Conservation (phyloP, 1,140 invertebrate genomes). For the Pogonomyrmex barbatus region DNA sequence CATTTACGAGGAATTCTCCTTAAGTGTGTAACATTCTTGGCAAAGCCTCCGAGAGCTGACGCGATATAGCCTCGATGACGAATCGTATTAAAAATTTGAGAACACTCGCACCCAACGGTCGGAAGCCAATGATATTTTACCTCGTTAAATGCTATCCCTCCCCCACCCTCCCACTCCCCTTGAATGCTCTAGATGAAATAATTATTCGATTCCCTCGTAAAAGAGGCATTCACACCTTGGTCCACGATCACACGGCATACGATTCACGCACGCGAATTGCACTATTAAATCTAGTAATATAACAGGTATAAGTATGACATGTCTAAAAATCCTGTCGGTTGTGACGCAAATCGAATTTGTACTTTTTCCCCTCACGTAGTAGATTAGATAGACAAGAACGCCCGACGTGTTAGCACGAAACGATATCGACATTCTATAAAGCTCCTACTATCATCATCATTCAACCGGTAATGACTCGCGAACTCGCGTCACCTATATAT, state of each 20-base stretch:
- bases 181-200: constrained; percentile 77
- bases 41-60: constrained; percentile 72
- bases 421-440: constrained; percentile 81
- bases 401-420: constrained; percentile 77
- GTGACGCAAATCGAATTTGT: constrained; percentile 85
- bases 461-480: constrained; percentile 62
- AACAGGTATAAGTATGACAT: constrained; percentile 83
- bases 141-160: constrained; percentile 67
- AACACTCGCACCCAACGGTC: constrained; percentile 69
- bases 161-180: neutral
- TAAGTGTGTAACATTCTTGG: constrained; percentile 70
- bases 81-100: constrained; percentile 74
- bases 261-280: constrained; percentile 83
- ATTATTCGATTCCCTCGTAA: constrained; percentile 68
- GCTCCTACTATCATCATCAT: constrained; percentile 73
- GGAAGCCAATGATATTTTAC: constrained; percentile 74
- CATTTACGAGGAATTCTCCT: constrained; percentile 42
- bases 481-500: constrained; percentile 65
- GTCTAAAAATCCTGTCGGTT: constrained; percentile 83
- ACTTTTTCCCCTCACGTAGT: constrained; percentile 80
- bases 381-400: constrained; percentile 78
- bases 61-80: constrained; percentile 66
- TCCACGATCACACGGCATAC: constrained; percentile 83
- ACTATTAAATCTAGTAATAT: constrained; percentile 84
- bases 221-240: constrained; percentile 83